Percentiles rank a stretch among this genome's conserved stretches.
phyloP scores from a whole-genome alignment of 2,888 invertebrate genomes.

The Lacanobia wlatinum region DNA sequence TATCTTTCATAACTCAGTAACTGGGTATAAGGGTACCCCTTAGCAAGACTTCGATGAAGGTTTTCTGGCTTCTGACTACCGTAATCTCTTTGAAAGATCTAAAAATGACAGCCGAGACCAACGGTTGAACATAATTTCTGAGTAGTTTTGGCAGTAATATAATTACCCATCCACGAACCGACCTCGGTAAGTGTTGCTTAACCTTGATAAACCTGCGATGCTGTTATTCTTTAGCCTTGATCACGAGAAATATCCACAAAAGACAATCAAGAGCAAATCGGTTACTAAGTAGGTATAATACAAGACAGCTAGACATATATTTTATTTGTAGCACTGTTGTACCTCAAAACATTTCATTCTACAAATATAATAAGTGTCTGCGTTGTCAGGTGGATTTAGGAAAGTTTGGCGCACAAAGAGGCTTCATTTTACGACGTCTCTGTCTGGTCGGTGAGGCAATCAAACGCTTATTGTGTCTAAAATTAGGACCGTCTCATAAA shows the following conservation, averaged over 20 bases:
- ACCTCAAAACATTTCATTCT: not conserved
- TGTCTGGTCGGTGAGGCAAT: conserved; percentile 54
- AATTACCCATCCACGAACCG: no score
- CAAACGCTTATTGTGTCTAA: conserved; percentile 44
- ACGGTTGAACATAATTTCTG: no score
- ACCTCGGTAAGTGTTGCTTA: no score
- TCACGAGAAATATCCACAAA: not conserved
- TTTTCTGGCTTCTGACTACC: no score
- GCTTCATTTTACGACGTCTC: conserved; percentile 42
- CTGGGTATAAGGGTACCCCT: no score
- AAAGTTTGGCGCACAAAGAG: conserved; percentile 28
- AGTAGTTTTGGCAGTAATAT: no score
- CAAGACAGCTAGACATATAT: not conserved
- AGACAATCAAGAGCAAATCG: not conserved
- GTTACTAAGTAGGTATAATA: not conserved
- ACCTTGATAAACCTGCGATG: no score
- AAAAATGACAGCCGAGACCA: no score
- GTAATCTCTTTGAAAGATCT: no score
- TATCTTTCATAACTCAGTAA: no score
- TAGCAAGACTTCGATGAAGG: no score
- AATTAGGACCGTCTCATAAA: conserved; percentile 47
- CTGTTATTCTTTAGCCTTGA: no score
- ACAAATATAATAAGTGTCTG: conserved; percentile 26
- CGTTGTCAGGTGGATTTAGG: conserved; percentile 33
- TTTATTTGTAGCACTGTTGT: conserved; percentile 1